Evolutionary conservation across 1,140 invertebrate genomes (phyloP).

Genomic region (Cheumatopsyche charites): DNA sequence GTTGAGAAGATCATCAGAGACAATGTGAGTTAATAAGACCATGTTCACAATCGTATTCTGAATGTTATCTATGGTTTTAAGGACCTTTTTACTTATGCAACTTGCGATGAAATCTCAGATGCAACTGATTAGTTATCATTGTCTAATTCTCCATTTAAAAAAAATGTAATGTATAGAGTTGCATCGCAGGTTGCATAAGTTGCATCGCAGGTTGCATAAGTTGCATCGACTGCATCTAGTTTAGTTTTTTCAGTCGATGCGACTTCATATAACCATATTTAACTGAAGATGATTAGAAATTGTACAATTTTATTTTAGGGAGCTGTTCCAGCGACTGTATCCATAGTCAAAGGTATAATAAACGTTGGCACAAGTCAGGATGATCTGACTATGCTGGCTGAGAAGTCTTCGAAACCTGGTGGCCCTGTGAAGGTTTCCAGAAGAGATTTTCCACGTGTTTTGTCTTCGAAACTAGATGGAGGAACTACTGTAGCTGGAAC

Average conservation of each 20-base stretch:
- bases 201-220: no score
- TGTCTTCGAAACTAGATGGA: slow-evolving; percentile 77
- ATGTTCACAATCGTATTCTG: neutral
- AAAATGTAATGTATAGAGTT: no score
- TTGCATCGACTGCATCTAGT: no score
- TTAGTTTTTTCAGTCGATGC: no score
- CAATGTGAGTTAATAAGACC: slow-evolving; percentile 60
- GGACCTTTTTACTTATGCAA: no score
- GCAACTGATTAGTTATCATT: no score
- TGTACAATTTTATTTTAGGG: no score
- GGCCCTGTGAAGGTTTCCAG: slow-evolving; percentile 79
- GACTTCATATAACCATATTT: no score
- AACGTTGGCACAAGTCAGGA: slow-evolving; percentile 76
- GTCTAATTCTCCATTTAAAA: no score
- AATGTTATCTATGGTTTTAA: neutral
- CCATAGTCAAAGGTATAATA: slow-evolving; percentile 83
- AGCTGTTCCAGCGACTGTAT: slow-evolving; percentile 93
- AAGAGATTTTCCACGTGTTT: slow-evolving; percentile 81
- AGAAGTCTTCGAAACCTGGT: slow-evolving; percentile 55
- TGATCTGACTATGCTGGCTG: slow-evolving; percentile 70
- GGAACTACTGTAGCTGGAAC: slow-evolving; percentile 97
- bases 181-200: no score
- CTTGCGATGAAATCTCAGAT: no score
- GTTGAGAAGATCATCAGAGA: slow-evolving; percentile 81
- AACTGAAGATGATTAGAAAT: no score